These are phyloP conservation scores for Carapus acus DNA, from an alignment of 2,797 vertebrate species.

Conservation along the genomic window DNA sequence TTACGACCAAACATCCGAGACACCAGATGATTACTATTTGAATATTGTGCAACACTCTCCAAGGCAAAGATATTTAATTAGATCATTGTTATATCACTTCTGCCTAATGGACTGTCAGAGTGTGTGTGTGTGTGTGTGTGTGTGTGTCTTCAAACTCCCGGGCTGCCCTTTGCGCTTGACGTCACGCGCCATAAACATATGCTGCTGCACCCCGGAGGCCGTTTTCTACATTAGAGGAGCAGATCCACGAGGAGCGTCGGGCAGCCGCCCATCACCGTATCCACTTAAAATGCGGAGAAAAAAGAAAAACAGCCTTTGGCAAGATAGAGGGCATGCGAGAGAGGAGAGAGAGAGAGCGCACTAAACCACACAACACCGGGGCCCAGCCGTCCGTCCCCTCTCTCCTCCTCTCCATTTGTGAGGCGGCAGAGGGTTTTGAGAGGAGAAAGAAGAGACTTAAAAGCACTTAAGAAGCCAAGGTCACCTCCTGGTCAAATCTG, in stretches of 20 bases:
- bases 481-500: constrained; percentile 73
- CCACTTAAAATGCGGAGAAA: constrained; percentile 8
- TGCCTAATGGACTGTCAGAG: constrained; percentile 25
- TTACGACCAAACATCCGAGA: constrained; percentile 28
- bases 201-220: constrained; percentile 37
- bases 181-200: constrained; percentile 57
- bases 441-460: constrained; percentile 55
- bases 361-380: constrained; percentile 34
- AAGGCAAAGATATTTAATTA: constrained; percentile 43
- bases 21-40: constrained; percentile 38
- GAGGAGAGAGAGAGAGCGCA: constrained; percentile 9
- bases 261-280: constrained; percentile 48
- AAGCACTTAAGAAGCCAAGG: constrained; percentile 74
- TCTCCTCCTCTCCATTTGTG: constrained; percentile 48
- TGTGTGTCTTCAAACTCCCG: constrained; percentile 20
- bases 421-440: too few relatives aligned
- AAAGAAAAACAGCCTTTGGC: constrained; percentile 10
- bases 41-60: constrained; percentile 24
- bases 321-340: constrained; percentile 28
- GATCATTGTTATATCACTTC: constrained; percentile 31
- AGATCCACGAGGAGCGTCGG: constrained; percentile 29
- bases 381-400: constrained; percentile 14
- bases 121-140: not conserved
- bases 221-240: constrained; percentile 48
- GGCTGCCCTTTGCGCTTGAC: constrained; percentile 29